These are phyloP conservation scores for Peucedramus taeniatus DNA, from an alignment of 2,113 vertebrate genomes.

Conservation along the genomic window DNA sequence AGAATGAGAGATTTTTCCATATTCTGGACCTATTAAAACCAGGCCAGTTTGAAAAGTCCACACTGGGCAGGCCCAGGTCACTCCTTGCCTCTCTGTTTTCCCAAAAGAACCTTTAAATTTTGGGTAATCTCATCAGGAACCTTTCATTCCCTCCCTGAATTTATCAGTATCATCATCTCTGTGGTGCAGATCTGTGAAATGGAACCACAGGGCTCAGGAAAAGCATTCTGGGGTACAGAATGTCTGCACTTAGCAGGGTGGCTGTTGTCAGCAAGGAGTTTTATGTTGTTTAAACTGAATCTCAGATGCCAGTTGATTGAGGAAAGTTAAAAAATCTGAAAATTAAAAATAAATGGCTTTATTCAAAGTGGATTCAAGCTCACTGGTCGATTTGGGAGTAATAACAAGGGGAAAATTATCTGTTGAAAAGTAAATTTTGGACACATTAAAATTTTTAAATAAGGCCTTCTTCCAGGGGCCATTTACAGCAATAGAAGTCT, in stretches of 20 bases:
- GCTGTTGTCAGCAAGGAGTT: neutral
- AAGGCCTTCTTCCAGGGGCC: conserved; percentile 36
- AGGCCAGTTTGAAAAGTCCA: neutral
- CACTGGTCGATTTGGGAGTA: neutral
- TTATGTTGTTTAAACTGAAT: neutral
- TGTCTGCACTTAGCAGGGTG: neutral
- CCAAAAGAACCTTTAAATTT: neutral
- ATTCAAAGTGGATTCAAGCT: conserved; percentile 18
- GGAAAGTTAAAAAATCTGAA: conserved; percentile 12
- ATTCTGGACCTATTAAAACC: neutral
- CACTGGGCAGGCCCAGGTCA: neutral
- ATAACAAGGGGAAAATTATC: conserved; percentile 49
- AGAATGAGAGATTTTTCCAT: neutral
- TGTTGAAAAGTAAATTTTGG: conserved; percentile 51
- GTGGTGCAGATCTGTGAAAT: neutral
- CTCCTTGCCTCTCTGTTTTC: neutral
- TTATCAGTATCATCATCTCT: fast-evolving
- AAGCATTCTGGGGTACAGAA: neutral
- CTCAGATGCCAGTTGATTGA: neutral
- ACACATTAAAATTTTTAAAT: conserved; percentile 7
- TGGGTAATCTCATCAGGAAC: neutral
- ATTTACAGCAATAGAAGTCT: conserved; percentile 48
- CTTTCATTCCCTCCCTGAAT: neutral
- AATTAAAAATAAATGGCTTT: conserved; percentile 36
- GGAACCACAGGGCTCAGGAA: neutral